Evolutionary conservation across 2,888 invertebrate species (phyloP).

Genomic region (Lacanobia wlatinum): DNA sequence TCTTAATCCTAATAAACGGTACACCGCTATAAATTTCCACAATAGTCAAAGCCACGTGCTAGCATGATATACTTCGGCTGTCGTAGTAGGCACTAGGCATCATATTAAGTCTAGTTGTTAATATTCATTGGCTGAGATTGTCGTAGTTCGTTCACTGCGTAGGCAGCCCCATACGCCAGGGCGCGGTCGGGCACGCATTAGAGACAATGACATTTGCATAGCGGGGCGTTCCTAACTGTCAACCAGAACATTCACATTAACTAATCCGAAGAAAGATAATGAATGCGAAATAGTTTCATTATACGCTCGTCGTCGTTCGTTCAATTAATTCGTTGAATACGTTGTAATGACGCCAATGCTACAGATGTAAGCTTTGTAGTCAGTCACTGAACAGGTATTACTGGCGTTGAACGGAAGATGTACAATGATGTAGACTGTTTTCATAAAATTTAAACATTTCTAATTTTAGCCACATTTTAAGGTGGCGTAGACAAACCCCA

Average conservation of each 20-base stretch:
- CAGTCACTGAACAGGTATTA: conserved; percentile 23
- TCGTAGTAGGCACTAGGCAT: conserved; percentile 77
- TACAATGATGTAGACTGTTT: not conserved
- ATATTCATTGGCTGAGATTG: conserved; percentile 87
- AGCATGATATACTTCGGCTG: conserved; percentile 70
- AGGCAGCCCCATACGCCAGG: conserved; percentile 81
- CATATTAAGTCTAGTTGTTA: conserved; percentile 80
- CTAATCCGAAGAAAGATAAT: conserved; percentile 82
- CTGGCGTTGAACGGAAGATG: not conserved
- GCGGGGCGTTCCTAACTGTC: conserved; percentile 88
- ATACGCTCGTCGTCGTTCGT: conserved; percentile 71
- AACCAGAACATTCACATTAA: conserved; percentile 88
- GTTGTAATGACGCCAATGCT: conserved; percentile 48
- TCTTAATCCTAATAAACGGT: conserved; percentile 28
- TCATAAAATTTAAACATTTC: not conserved
- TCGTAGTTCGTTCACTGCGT: conserved; percentile 78
- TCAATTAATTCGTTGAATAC: conserved; percentile 71
- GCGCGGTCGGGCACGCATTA: conserved; percentile 85
- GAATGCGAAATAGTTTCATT: conserved; percentile 83
- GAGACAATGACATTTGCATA: conserved; percentile 90
- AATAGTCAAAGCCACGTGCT: conserved; percentile 25
- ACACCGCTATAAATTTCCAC: not conserved
- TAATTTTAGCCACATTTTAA: not conserved
- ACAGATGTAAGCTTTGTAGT: conserved; percentile 33
- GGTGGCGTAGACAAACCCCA: not conserved